Conservation (phyloP, 2,797 vertebrate species). For the Molossus alvarezi region DNA sequence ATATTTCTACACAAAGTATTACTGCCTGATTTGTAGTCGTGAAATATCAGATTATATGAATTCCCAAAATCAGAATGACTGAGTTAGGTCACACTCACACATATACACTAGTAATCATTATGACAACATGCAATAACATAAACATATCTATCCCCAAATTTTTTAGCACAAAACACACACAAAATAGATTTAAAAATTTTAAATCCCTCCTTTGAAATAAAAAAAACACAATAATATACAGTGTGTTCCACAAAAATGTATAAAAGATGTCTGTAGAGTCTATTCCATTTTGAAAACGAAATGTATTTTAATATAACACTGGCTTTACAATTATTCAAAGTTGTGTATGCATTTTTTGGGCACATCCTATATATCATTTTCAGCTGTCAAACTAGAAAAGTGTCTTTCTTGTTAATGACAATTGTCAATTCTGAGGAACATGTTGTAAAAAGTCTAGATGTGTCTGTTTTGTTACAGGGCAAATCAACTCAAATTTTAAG, state of each 20-base stretch:
- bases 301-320: no score
- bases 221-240: not conserved
- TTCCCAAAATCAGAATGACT: conserved; percentile 15
- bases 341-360: no score
- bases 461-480: conserved; percentile 4
- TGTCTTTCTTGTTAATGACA: not conserved
- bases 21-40: conserved; percentile 33
- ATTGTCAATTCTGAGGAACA: conserved; percentile 18
- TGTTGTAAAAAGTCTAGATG: not conserved
- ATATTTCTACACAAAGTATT: conserved; percentile 27
- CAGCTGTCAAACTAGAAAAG: not conserved
- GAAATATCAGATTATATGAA: conserved; percentile 18
- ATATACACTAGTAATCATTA: not conserved
- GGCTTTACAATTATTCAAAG: no score
- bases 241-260: no score
- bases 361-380: not conserved
- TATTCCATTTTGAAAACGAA: no score
- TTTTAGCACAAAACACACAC: conserved; percentile 61
- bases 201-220: not conserved
- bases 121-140: not conserved
- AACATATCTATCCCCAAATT: not conserved
- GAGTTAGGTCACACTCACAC: not conserved
- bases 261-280: no score
- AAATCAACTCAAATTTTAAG: conserved; percentile 45
- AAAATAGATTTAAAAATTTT: not conserved